These are phyloP conservation scores for Panagrolaimus sp. DNA, from an alignment of 1,140 invertebrate genomes.

Conservation along the genomic window DNA sequence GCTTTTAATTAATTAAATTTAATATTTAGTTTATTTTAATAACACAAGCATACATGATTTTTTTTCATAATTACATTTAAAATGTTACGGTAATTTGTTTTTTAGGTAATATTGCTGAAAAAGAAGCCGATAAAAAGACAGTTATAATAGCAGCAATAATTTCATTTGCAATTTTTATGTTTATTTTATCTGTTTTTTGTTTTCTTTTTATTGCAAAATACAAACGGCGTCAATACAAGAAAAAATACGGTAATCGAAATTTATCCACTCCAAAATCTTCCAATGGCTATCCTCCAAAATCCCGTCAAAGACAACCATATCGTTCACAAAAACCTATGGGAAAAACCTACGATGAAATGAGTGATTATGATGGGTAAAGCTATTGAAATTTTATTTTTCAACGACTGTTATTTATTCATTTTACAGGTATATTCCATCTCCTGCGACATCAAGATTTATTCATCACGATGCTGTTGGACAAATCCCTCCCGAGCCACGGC, in stretches of 20 bases:
- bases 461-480: constrained; percentile 37
- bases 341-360: background rate
- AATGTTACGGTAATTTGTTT: no score
- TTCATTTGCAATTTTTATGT: constrained; percentile 46
- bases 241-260: background rate
- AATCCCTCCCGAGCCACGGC: background rate
- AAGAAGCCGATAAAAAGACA: constrained; percentile 39
- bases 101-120: constrained; percentile 48
- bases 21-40: constrained; percentile 17
- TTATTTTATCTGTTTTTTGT: constrained; percentile 54
- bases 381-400: background rate
- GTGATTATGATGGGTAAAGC: constrained; percentile 4
- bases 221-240: constrained; percentile 12
- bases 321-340: constrained; percentile 23
- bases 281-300: constrained; percentile 7
- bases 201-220: constrained; percentile 45
- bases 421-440: constrained; percentile 28
- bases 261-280: constrained; percentile 14
- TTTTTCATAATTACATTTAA: no score
- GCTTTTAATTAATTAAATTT: background rate
- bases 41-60: background rate
- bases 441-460: constrained; percentile 34
- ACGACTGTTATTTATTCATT: background rate
- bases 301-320: constrained; percentile 23
- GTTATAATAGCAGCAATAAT: constrained; percentile 49